Conservation (phyloP, 2,888 invertebrate genomes). For the Catocala nupta region DNA sequence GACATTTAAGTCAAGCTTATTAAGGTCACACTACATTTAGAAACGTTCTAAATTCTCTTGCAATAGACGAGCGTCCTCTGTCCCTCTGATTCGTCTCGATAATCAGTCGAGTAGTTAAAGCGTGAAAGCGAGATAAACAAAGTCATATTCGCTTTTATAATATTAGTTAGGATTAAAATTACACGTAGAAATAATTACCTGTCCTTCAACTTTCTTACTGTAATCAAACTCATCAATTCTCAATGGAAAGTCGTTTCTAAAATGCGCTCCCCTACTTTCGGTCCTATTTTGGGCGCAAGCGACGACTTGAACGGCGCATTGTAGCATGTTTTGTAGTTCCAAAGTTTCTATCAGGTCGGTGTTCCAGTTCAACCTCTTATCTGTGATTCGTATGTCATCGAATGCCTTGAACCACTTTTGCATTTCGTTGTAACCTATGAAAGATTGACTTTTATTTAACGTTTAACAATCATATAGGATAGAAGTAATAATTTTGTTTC, state of each 20-base stretch:
- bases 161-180: background rate
- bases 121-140: no score
- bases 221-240: slow-evolving; percentile 97
- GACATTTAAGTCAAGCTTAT: no score
- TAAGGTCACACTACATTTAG: no score
- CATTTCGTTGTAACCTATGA: slow-evolving; percentile 87
- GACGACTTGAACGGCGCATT: slow-evolving; percentile 94
- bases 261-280: slow-evolving; percentile 99
- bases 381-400: slow-evolving; percentile 91
- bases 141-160: background rate
- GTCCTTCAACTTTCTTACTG: slow-evolving; percentile 94
- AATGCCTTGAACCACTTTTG: slow-evolving; percentile 90
- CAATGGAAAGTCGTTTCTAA: slow-evolving; percentile 97
- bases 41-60: no score
- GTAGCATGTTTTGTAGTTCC: slow-evolving; percentile 98
- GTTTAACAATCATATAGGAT: no score
- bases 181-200: slow-evolving; percentile 73
- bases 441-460: no score
- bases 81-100: no score
- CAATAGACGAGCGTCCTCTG: no score
- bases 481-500: no score
- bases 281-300: slow-evolving; percentile 95
- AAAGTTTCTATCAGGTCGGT: slow-evolving; percentile 97
- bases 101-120: no score
- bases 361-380: slow-evolving; percentile 95